phyloP scores from a whole-genome alignment of 2,888 invertebrate genomes.

The Melanargia galathea region DNA sequence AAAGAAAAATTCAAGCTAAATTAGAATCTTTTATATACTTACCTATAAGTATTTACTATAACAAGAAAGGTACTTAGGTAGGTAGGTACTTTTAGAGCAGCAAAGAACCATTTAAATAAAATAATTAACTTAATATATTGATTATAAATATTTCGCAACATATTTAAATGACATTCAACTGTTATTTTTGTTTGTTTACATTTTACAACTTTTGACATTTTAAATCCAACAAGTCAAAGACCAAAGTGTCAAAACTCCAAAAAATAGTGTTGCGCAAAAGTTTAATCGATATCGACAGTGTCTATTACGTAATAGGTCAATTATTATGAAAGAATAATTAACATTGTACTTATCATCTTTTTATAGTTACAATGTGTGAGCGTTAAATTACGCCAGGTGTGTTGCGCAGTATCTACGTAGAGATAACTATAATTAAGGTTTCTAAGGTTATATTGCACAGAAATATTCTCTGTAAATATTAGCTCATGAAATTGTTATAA shows the following conservation, averaged over 20 bases:
- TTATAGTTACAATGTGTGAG: conserved; percentile 6
- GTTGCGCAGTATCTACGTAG: conserved; percentile 52
- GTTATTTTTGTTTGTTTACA: conserved; percentile 2
- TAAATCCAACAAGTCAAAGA: neutral
- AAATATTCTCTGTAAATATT: conserved; percentile 1
- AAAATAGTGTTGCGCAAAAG: conserved; percentile 48
- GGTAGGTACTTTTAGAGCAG: too few species aligned
- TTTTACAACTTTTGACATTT: conserved; percentile 5
- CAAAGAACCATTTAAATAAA: too few species aligned
- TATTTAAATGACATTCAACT: too few species aligned
- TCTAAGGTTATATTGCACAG: conserved; percentile 10
- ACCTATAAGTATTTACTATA: too few species aligned
- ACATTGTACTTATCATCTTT: conserved; percentile 28
- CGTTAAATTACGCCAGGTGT: conserved; percentile 39
- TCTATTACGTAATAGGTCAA: conserved; percentile 8
- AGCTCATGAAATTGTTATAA: neutral
- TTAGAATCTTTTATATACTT: too few species aligned
- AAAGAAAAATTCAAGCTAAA: too few species aligned
- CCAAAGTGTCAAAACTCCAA: neutral
- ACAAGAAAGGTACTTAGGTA: too few species aligned
- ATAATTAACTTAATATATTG: too few species aligned
- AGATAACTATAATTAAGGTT: conserved; percentile 34
- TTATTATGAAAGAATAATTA: conserved; percentile 7
- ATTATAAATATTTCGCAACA: too few species aligned
- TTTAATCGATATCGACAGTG: conserved; percentile 31